Percentiles rank a stretch among this genome's conserved stretches.
Conservation (phyloP, 2,888 invertebrate genomes). For the Drosophila prolongata region DNA sequence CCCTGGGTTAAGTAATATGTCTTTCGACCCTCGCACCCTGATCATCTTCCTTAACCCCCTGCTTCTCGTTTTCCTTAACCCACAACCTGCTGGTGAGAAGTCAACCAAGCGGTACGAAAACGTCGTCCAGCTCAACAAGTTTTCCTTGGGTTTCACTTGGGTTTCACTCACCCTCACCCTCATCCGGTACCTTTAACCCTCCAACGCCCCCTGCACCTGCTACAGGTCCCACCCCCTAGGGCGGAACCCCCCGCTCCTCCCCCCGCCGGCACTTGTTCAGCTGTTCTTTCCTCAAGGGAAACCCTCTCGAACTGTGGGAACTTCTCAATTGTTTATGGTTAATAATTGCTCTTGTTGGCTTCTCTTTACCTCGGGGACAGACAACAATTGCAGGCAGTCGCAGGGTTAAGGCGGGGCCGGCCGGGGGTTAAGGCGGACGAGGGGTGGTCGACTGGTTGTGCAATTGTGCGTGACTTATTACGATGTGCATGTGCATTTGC, state of each 20-base stretch:
- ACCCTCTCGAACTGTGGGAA: conserved; percentile 74
- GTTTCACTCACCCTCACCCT: no score
- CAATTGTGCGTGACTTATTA: conserved; percentile 72
- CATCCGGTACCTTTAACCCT: conserved; percentile 17
- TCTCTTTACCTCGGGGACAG: conserved; percentile 67
- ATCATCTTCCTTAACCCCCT: conserved; percentile 13
- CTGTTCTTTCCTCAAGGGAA: conserved; percentile 54
- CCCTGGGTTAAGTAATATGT: conserved; percentile 30
- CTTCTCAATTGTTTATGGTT: conserved; percentile 80
- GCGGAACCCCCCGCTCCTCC: conserved; percentile 8
- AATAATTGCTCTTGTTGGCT: conserved; percentile 79
- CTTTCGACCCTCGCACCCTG: conserved; percentile 16
- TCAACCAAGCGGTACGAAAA: conserved; percentile 68
- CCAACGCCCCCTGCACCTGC: conserved; percentile 12
- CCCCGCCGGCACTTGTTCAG: conserved; percentile 53
- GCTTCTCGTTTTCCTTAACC: conserved; percentile 5
- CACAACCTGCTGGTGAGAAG: conserved; percentile 42
- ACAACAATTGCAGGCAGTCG: conserved; percentile 23
- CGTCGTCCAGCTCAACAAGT: conserved; percentile 74
- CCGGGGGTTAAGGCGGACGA: conserved; percentile 8
- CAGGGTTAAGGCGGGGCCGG: conserved; percentile 5
- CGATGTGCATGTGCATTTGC: conserved; percentile 29
- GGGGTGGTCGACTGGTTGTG: conserved; percentile 52
- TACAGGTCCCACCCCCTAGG: conserved; percentile 7
- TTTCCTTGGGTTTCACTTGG: conserved; percentile 36